Conservation (phyloP, 2,797 vertebrate genomes). For the Paramormyrops hopkinsi region DNA sequence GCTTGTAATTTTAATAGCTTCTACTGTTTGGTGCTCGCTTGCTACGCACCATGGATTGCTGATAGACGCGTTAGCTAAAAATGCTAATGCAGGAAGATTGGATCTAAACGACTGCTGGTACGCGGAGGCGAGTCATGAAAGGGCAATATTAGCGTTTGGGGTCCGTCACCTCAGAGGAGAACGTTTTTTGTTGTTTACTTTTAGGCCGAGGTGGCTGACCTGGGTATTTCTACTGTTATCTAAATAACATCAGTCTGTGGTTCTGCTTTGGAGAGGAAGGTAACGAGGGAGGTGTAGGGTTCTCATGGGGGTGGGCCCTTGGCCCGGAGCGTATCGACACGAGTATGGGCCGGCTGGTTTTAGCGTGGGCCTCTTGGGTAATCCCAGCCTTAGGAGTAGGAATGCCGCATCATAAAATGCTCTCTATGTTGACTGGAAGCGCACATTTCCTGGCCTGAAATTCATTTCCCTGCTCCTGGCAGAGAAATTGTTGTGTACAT, state of each 20-base stretch:
- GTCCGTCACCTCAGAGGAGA: conserved; percentile 26
- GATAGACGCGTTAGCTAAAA: not conserved
- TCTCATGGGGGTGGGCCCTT: conserved; percentile 33
- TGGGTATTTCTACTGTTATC: conserved; percentile 39
- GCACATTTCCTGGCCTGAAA: conserved; percentile 30
- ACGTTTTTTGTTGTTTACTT: conserved; percentile 15
- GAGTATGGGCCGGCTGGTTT: conserved; percentile 34
- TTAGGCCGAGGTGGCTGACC: conserved; percentile 27
- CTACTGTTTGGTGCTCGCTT: not conserved
- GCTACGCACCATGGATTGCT: not conserved
- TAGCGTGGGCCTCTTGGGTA: conserved; percentile 26
- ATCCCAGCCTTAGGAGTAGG: conserved; percentile 35
- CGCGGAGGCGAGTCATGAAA: not conserved
- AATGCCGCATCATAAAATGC: conserved; percentile 32
- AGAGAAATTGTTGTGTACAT: conserved; percentile 19
- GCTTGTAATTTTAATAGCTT: not conserved
- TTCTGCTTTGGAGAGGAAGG: conserved; percentile 25
- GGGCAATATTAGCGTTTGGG: conserved; percentile 25
- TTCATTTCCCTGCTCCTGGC: conserved; percentile 30
- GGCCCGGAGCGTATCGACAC: conserved; percentile 31
- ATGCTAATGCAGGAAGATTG: not conserved
- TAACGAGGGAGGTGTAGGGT: conserved; percentile 29
- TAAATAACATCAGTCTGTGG: conserved; percentile 45
- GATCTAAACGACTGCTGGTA: not conserved
- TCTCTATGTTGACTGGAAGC: conserved; percentile 42